A percentile compares a stretch with the other conserved stretches of the same genome.
Evolutionary conservation across 2,888 invertebrate genomes (phyloP).

Genomic region (Lymantria monacha): DNA sequence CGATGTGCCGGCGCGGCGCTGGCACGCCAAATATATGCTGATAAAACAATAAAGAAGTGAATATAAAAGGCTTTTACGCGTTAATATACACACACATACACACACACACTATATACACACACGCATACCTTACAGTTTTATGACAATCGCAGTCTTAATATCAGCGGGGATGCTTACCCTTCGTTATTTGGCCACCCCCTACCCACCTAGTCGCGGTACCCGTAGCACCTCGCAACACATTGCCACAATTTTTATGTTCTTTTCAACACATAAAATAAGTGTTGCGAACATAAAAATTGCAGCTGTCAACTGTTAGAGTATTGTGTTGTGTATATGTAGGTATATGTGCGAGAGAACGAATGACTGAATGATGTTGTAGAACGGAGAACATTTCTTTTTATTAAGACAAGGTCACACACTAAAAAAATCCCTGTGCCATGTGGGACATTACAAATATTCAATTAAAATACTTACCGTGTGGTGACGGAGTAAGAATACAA

Average conservation of each 20-base stretch:
- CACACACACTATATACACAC: constrained; percentile 20
- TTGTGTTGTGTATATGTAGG: constrained; percentile 1
- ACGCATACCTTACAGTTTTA: constrained; percentile 33
- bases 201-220: constrained; percentile 5
- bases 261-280: constrained; percentile 32
- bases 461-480: too few relatives aligned
- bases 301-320: constrained; percentile 35
- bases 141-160: constrained; percentile 45
- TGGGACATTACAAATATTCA: too few relatives aligned
- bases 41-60: constrained; percentile 37
- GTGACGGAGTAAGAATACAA: too few relatives aligned
- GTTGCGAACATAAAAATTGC: constrained; percentile 32
- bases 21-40: constrained; percentile 32
- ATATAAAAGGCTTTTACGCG: constrained; percentile 30
- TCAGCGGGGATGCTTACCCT: constrained; percentile 39
- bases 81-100: constrained; percentile 37
- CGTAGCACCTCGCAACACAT: constrained; percentile 22
- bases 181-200: constrained; percentile 16
- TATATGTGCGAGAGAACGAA: constrained; percentile 3
- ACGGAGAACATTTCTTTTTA: too few relatives aligned
- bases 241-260: constrained; percentile 32
- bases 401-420: too few relatives aligned
- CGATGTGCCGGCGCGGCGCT: too few relatives aligned
- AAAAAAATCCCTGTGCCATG: too few relatives aligned
- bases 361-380: constrained; percentile 1